These are phyloP conservation scores for Agrotis clavis DNA, from an alignment of 2,888 invertebrate genomes.

Conservation along the genomic window DNA sequence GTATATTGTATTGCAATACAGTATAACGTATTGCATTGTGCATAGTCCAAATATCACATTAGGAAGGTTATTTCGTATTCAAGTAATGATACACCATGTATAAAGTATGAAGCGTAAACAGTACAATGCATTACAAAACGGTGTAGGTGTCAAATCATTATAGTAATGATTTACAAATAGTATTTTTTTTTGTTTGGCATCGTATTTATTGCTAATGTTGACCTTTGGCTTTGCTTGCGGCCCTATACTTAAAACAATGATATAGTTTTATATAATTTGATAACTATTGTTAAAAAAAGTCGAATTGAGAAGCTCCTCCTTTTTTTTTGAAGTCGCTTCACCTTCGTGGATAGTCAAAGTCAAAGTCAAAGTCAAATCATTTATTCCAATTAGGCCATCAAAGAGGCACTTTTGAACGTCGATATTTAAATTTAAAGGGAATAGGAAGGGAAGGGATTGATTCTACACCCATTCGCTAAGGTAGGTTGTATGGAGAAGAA, in stretches of 20 bases:
- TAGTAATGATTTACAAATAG: slow-evolving; percentile 22
- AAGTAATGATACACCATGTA: slow-evolving; percentile 17
- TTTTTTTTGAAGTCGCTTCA: too few relatives aligned
- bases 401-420: too few relatives aligned
- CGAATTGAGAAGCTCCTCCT: too few relatives aligned
- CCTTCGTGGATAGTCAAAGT: too few relatives aligned
- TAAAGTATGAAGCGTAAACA: neutral
- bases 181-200: slow-evolving; percentile 18
- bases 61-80: slow-evolving; percentile 3
- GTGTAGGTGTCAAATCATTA: slow-evolving; percentile 50
- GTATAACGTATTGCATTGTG: neutral
- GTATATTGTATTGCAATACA: neutral
- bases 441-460: too few relatives aligned
- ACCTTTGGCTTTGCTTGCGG: slow-evolving; percentile 6
- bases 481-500: too few relatives aligned
- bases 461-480: too few relatives aligned
- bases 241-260: neutral
- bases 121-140: slow-evolving; percentile 13
- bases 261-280: neutral
- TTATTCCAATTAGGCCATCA: too few relatives aligned
- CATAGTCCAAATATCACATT: neutral
- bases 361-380: too few relatives aligned
- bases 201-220: neutral
- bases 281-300: neutral
- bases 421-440: too few relatives aligned